Base-by-base conservation (phyloP, 92 coral and sea anemone species). In the Isaurus tuberculatus region DNA sequence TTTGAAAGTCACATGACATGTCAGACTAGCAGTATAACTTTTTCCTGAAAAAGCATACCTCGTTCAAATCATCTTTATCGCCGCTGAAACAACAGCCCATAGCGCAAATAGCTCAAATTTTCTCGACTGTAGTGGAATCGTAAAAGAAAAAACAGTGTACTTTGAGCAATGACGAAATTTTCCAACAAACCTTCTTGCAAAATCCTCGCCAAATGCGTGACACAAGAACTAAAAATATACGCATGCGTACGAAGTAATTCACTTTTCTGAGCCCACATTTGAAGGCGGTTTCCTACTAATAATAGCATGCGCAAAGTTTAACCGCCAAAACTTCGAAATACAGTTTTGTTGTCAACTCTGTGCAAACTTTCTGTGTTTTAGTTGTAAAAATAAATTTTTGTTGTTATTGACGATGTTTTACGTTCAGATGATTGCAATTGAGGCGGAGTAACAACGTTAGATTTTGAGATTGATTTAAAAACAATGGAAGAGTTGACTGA, bases 81-180 rank as follows among this genome's bases (percentile, higher is more conserved):
- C 92, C 81, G 68, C 98, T 95, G 88, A 88, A 95, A 87, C 98
- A 95, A 81, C 98, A 94, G 65, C 98, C 98, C 98, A 95, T 95
- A 55, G 65, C 70, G 69, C 57, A 37, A 55, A 30, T 57, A 19
- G 30, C 82, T 77, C 32, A 58, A 17, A 28, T 29, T 13, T 75
- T 33, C 30, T 23, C 11, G 26, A 20, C 31, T 32, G 32, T 9
- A 28, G 15, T 48, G 16, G 60, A 65, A 33, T 58, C 42, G 36
- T 29, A 10, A 36, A 58, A 15, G 14, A 33, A 58, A 3, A 26
- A 75, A 32, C 46, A 57, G 22, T 30, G 4, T 16, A 30, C 20
- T 13, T 26, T 19, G 8, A 29, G 46, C 3, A 8, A 17, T 14
- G 0, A 8, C 15, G 1, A 55, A n/a, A 19, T 55, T 55, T 20